Evolutionary conservation across 1,140 invertebrate species (phyloP).

Genomic region (Papilio polyxenes): DNA sequence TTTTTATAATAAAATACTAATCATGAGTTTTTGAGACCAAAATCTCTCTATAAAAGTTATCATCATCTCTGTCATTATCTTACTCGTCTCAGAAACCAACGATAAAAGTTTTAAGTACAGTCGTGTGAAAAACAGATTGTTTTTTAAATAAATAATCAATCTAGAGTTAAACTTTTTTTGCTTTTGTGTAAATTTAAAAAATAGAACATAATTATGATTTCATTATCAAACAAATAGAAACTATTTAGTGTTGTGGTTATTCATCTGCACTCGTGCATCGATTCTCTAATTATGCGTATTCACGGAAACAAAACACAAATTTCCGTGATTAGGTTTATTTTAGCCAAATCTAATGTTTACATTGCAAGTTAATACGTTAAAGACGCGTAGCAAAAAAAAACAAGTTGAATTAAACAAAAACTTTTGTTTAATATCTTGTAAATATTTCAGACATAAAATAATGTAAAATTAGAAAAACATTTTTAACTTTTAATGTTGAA

Average conservation of each 20-base stretch:
- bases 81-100: no score
- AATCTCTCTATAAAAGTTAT: no score
- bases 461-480: no score
- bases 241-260: conserved; percentile 6
- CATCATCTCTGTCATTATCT: no score
- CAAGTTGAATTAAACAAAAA: background rate
- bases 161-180: background rate
- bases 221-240: background rate
- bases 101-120: no score
- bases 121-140: no score
- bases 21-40: no score
- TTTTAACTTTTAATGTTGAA: no score
- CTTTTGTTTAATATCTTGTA: background rate
- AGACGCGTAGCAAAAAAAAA: background rate
- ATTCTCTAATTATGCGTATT: conserved; percentile 6
- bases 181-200: background rate
- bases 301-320: conserved; percentile 4
- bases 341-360: background rate
- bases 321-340: background rate
- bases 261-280: background rate
- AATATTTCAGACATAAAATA: no score
- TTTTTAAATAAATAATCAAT: background rate
- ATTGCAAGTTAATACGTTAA: background rate
- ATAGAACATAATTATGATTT: background rate
- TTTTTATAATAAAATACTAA: no score